Evolutionary conservation across 2,113 vertebrate species (phyloP).

Genomic region (Carollia perspicillata): DNA sequence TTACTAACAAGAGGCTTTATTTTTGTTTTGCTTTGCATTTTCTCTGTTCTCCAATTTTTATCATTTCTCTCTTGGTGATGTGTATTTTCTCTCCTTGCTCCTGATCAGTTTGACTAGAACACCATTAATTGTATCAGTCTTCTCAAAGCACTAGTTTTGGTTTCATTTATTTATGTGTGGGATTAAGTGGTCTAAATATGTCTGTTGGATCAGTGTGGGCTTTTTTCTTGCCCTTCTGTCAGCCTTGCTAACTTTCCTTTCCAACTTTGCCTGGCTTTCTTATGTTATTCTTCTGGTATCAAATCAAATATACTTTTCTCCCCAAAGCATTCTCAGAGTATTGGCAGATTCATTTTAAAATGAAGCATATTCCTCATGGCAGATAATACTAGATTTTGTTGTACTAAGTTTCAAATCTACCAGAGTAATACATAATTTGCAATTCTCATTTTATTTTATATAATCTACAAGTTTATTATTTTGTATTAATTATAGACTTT

Average conservation of each 20-base stretch:
- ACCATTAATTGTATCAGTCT: not conserved
- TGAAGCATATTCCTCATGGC: not conserved
- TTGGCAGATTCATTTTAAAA: not conserved
- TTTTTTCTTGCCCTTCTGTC: not conserved
- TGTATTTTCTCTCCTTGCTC: not conserved
- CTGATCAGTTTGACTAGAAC: not conserved
- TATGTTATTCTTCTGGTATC: not conserved
- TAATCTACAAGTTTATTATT: not conserved
- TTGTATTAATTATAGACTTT: not conserved
- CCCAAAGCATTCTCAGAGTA: not conserved
- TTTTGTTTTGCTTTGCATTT: not conserved
- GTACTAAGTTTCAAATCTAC: not conserved
- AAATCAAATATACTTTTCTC: not conserved
- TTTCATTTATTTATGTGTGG: not conserved
- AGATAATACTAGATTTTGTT: not conserved
- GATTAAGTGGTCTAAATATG: not conserved
- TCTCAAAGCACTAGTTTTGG: not conserved
- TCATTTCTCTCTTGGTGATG: not conserved
- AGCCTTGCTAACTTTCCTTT: not conserved
- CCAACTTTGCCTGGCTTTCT: not conserved
- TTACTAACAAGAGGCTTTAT: not conserved
- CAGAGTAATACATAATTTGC: not conserved
- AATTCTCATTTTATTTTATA: not conserved
- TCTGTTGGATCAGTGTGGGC: accelerated
- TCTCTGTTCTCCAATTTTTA: not conserved